These are phyloP conservation scores for Manacus vitellinus DNA, from an alignment of 2,113 vertebrate genomes.

Conservation along the genomic window DNA sequence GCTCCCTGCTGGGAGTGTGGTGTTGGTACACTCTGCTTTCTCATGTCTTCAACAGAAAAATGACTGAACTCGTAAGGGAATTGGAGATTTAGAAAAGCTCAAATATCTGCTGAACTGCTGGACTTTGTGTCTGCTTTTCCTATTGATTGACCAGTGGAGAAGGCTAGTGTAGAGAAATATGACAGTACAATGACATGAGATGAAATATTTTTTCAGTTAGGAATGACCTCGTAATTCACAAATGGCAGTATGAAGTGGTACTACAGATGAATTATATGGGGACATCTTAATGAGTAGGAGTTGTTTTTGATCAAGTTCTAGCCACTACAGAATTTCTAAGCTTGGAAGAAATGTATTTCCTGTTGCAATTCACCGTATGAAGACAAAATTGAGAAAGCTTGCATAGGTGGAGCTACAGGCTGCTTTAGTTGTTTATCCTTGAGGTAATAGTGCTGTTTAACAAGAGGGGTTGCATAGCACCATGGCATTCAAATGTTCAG, in stretches of 20 bases:
- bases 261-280: not conserved
- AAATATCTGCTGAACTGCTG: not conserved
- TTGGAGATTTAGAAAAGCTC: not conserved
- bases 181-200: not conserved
- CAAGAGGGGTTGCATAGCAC: not conserved
- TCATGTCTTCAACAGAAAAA: not conserved
- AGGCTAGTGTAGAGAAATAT: constrained; percentile 8
- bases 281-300: not conserved
- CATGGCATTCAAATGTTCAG: not conserved
- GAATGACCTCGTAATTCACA: not conserved
- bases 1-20: not conserved
- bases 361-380: not conserved
- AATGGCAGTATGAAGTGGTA: not conserved
- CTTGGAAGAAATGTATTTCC: not conserved
- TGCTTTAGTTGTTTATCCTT: not conserved
- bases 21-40: not conserved
- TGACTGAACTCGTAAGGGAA: not conserved
- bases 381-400: not conserved
- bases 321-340: not conserved
- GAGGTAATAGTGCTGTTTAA: not conserved
- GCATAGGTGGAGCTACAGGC: not conserved
- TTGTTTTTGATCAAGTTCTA: not conserved
- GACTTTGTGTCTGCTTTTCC: not conserved
- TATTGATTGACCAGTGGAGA: not conserved
- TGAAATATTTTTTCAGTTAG: not conserved